Evolutionary conservation across 2,888 invertebrate species (phyloP).

Genomic region (Lacanobia wlatinum): DNA sequence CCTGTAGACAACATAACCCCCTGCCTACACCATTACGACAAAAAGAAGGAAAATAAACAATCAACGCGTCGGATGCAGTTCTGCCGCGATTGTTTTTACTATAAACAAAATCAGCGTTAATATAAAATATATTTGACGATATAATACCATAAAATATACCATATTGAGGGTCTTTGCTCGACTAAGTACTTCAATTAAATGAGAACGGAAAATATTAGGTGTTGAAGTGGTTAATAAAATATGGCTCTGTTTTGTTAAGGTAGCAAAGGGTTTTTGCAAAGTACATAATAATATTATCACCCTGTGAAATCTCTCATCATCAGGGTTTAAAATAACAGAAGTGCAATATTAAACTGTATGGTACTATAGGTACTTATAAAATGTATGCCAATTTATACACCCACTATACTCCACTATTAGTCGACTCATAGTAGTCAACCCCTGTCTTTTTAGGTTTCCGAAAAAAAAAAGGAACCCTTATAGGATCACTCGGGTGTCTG

Average conservation of each 20-base stretch:
- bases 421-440: too few species aligned
- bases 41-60: slow-evolving; percentile 87
- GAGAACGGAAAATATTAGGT: slow-evolving; percentile 27
- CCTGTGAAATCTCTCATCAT: neutral
- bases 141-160: slow-evolving; percentile 8
- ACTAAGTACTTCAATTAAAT: neutral
- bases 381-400: too few species aligned
- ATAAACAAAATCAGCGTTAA: slow-evolving; percentile 84
- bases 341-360: too few species aligned
- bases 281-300: slow-evolving; percentile 13
- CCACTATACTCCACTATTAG: too few species aligned
- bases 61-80: slow-evolving; percentile 84
- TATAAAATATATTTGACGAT: slow-evolving; percentile 62
- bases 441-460: too few species aligned
- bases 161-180: slow-evolving; percentile 1
- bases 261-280: slow-evolving; percentile 10
- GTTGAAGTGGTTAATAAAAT: slow-evolving; percentile 5
- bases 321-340: too few species aligned
- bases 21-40: slow-evolving; percentile 77
- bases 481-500: too few species aligned
- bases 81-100: slow-evolving; percentile 81
- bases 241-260: slow-evolving; percentile 19
- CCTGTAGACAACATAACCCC: slow-evolving; percentile 74
- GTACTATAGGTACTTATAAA: too few species aligned
- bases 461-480: too few species aligned